Evolutionary conservation across 2,888 invertebrate genomes (phyloP), one percentile per base, ranked within the genome.

Genomic region (Crioceris asparagi): DNA sequence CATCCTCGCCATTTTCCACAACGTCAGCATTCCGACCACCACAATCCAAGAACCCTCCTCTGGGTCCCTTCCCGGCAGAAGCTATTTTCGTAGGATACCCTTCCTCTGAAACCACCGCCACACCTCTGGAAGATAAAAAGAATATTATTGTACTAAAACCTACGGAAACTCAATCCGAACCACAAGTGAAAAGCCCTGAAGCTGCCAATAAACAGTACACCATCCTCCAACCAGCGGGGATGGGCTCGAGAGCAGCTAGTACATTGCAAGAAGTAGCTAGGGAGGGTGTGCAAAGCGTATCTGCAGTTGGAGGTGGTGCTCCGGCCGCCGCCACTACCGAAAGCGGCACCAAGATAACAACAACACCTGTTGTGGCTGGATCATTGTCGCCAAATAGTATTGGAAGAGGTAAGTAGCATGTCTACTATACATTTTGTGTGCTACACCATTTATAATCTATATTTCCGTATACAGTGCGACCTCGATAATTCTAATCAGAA

Each of bases 1-100:
- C 12, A 10, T 4, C 16, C 7, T 71, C 35, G 3, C 53, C 52
- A 7, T 83, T 81, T 55, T 79, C 82, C 2, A 75, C 79, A 17
- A 76, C 79, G 34, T 85, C 86, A 0, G 85, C 86, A 1, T 86
- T 87, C 57, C 78, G 84, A 54, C 85, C 84, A 7, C 84, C 61
- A 1, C 60, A 60, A 44, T 54, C 58, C 45, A 49, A 61, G 43
- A 56, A 55, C 34, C 49, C 61, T 60, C 36, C 62, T 10, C 57
- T 74, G 29, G 75, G 75, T 10, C 75, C 76, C 0, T 75, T 70
- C 50, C 75, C 75, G 2, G 80, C 79, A n/a, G 78, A 81, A 46
- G 81, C 75, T 2, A 76, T 83, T 4, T 83, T 82, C 52, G 81
- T 83, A 1, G 81, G 80, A 1, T 81, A 79, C 54, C 79, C 80